phyloP scores from a whole-genome alignment of 2,797 vertebrate genomes.

The Triplophysa yarkandensis region DNA sequence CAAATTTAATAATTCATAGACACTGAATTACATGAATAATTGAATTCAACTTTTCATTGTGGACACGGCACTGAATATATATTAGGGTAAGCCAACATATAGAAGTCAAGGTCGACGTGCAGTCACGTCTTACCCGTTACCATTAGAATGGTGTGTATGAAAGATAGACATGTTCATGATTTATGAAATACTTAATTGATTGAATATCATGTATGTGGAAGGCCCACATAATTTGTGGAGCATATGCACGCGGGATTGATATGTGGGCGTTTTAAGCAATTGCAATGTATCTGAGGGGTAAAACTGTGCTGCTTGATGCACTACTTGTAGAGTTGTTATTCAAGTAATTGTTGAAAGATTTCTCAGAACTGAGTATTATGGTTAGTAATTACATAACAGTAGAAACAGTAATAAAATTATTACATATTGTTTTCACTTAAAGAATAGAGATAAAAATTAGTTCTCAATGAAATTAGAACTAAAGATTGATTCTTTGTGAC shows the following conservation, averaged over 20 bases:
- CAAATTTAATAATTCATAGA: slow-evolving; percentile 36
- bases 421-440: too few relatives aligned
- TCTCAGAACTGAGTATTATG: neutral
- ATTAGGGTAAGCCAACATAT: slow-evolving; percentile 19
- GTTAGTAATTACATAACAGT: neutral
- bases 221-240: slow-evolving; percentile 1
- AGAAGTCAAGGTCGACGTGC: slow-evolving; percentile 25
- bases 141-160: slow-evolving; percentile 16
- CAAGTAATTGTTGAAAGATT: neutral
- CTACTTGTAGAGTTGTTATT: neutral
- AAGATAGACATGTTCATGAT: slow-evolving; percentile 5
- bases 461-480: too few relatives aligned
- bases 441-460: too few relatives aligned
- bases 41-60: slow-evolving; percentile 5
- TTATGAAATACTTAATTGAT: slow-evolving; percentile 3
- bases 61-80: neutral
- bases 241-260: slow-evolving; percentile 3
- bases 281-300: slow-evolving; percentile 3
- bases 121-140: slow-evolving; percentile 23
- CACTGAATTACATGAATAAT: slow-evolving; percentile 23
- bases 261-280: neutral
- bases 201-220: slow-evolving; percentile 16
- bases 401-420: neutral
- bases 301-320: neutral
- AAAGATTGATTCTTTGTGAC: too few relatives aligned